phyloP scores from a whole-genome alignment of 2,888 invertebrate genomes.

The Eumacrocentrus americanus region DNA sequence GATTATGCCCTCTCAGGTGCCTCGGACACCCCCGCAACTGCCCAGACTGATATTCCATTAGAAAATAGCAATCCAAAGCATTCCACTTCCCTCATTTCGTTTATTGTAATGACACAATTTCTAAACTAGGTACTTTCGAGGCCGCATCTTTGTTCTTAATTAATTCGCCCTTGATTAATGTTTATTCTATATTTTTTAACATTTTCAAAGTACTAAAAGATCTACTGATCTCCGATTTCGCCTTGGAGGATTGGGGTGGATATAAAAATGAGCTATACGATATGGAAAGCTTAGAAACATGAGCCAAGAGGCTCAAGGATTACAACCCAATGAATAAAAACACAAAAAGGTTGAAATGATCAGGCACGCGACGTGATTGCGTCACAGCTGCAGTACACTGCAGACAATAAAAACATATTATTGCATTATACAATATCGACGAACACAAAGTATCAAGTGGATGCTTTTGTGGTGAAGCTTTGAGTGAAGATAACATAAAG shows the following conservation, averaged over 20 bases:
- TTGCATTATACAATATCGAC: neutral
- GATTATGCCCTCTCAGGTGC: conserved; percentile 46
- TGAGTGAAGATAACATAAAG: no score
- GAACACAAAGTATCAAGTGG: neutral
- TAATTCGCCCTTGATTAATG: neutral
- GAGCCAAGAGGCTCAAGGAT: neutral
- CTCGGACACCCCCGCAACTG: neutral
- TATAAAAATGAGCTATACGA: neutral
- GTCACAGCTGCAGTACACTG: neutral
- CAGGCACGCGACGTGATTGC: neutral
- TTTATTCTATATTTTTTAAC: neutral
- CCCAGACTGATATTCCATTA: conserved; percentile 1
- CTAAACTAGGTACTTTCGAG: neutral
- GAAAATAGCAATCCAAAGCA: neutral
- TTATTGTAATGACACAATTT: neutral
- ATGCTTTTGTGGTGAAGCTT: no score
- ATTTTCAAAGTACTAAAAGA: no score
- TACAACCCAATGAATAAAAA: neutral
- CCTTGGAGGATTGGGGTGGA: neutral
- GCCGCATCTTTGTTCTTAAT: no score
- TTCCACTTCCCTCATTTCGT: neutral
- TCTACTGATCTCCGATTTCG: no score
- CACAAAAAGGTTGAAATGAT: neutral
- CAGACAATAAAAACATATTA: neutral
- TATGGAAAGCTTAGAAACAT: no score